Conservation (phyloP, 1,140 invertebrate species). For the Cotesia chilonis region DNA sequence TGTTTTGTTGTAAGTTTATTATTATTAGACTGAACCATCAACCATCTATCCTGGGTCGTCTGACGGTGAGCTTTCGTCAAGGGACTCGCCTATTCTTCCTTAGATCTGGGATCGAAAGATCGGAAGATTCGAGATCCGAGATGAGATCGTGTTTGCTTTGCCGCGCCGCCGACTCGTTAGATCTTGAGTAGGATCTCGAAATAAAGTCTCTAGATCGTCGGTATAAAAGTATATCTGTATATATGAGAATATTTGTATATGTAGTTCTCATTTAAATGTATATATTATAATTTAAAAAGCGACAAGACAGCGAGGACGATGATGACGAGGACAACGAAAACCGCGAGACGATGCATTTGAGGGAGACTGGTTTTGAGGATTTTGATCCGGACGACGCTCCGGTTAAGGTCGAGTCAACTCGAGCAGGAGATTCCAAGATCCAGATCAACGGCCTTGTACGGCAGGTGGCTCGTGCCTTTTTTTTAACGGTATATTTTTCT, state of each 20-base stretch:
- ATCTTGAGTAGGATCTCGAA: constrained; percentile 39
- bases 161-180: constrained; percentile 45
- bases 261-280: constrained; percentile 25
- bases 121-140: constrained; percentile 49
- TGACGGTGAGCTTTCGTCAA: constrained; percentile 14
- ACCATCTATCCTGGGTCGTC: constrained; percentile 23
- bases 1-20: not conserved
- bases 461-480: constrained; percentile 54
- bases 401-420: constrained; percentile 54
- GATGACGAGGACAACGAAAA: not conserved
- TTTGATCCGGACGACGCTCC: constrained; percentile 27
- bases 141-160: constrained; percentile 54
- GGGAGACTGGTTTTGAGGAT: constrained; percentile 8
- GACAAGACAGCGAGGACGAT: too few relatives aligned
- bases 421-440: constrained; percentile 37
- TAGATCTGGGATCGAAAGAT: constrained; percentile 34
- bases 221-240: not conserved
- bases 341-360: not conserved
- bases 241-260: constrained; percentile 43
- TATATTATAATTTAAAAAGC: constrained; percentile 1
- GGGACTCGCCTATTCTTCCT: constrained; percentile 19
- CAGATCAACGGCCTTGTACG: constrained; percentile 60
- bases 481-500: constrained; percentile 46
- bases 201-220: not conserved
- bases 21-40: not conserved